Evolutionary conservation across 2,888 invertebrate species (phyloP), one percentile per base, ranked within the genome.

Genomic region (Metopia argyrocephala): DNA sequence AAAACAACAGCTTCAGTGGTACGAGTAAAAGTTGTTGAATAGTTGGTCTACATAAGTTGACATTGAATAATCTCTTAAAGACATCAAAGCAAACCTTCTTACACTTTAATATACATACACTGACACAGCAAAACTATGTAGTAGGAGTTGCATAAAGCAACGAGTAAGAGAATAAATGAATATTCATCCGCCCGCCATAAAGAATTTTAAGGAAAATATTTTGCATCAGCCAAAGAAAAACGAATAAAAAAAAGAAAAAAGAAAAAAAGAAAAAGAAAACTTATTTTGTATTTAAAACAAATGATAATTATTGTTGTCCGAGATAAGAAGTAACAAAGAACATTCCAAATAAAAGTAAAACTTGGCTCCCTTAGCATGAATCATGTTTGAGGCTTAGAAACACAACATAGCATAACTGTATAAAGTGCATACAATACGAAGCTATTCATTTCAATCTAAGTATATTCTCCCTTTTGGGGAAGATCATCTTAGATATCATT

Each of bases 31-130:
- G 46, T 68, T 68, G 57, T 46, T 78, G 25, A 54, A 25, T 65
- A 59, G 66, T 59, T 80, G 74, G 81, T 82, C 78, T 50, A 62
- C 64, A 68, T 59, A 64, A 78, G 59, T 64, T 71, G 76, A 56
- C 62, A 71, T 82, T 82, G 82, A 79, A 78, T 82, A 79, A 83
- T 79, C 78, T 83, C 78, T 79, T 61, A 71, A 46, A 75, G 69
- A 82, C 82, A 84, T 82, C 75, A 81, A 78, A 80, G 70, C 56
- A 74, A 61, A 61, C 66, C 68, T 64, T 45, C 61, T 62, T 23
- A 66, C 20, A 52, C 66, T 52, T 38, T 1, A 9, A 38, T 45
- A 6, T 21, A 59, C 12, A 45, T 54, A 56, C 62, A 21, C 18
- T 28, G 38, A 48, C 6, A 48, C 23, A 20, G n/a, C n/a, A 38